Evolutionary conservation across 2,797 vertebrate genomes (phyloP).

Genomic region (Oceanodroma leucorhoa): DNA sequence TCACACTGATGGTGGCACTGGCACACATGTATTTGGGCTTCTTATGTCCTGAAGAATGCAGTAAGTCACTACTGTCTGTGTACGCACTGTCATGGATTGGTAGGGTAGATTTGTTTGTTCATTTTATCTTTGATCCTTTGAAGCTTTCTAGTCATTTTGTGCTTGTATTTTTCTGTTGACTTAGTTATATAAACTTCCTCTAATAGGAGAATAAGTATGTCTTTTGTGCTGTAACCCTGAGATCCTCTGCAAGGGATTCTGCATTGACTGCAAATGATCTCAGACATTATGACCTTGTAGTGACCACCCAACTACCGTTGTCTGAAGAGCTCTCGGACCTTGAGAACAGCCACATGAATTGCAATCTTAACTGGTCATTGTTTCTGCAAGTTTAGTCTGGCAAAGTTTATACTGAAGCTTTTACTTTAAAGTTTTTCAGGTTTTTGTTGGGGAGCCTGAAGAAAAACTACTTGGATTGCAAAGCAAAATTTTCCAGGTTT

Average conservation of each 20-base stretch:
- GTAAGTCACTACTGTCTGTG: neutral
- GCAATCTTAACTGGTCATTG: neutral
- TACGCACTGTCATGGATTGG: accelerated
- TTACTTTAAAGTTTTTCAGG: neutral
- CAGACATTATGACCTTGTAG: neutral
- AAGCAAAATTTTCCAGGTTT: neutral
- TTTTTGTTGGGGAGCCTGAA: neutral
- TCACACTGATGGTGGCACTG: neutral
- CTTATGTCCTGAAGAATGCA: neutral
- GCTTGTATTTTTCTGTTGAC: conserved; percentile 16
- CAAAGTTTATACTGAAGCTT: neutral
- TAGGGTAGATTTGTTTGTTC: neutral
- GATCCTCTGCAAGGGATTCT: neutral
- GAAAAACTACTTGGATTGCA: neutral
- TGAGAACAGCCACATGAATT: neutral
- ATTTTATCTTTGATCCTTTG: neutral
- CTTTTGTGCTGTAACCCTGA: neutral
- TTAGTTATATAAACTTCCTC: conserved; percentile 26
- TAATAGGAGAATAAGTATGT: neutral
- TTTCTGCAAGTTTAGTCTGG: neutral
- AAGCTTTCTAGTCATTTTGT: neutral
- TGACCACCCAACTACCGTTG: neutral
- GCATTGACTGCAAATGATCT: neutral
- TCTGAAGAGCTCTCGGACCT: neutral
- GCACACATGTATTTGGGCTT: neutral